Percentiles rank a stretch among this genome's conserved stretches.
phyloP scores from a whole-genome alignment of 2,888 invertebrate species.

The Drosophila affinis region DNA sequence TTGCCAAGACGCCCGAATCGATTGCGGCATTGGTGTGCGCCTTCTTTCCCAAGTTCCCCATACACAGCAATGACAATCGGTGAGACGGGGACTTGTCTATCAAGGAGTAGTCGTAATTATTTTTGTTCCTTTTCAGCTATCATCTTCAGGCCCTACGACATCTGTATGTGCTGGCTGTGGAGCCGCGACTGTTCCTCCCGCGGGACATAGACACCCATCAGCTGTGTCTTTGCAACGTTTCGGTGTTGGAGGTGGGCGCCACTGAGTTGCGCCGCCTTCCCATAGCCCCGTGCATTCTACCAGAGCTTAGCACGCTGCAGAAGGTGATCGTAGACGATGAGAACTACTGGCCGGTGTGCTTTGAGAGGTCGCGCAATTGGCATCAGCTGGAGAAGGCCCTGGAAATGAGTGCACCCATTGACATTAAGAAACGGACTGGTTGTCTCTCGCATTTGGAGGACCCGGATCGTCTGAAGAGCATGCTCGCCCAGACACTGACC shows the following conservation, averaged over 20 bases:
- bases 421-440: conserved; percentile 95
- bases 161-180: conserved; percentile 96
- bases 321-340: conserved; percentile 92
- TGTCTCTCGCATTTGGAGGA: conserved; percentile 94
- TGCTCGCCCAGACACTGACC: conserved; percentile 91
- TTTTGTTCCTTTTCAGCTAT: conserved; percentile 86
- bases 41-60: conserved; percentile 98
- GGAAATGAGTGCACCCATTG: conserved; percentile 88
- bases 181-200: conserved; percentile 94
- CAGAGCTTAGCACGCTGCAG: conserved; percentile 89
- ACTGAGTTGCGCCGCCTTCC: conserved; percentile 85
- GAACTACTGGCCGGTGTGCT: conserved; percentile 95
- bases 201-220: conserved; percentile 92
- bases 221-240: conserved; percentile 93
- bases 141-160: conserved; percentile 98
- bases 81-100: conserved; percentile 75
- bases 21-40: conserved; percentile 96
- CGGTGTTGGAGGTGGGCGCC: conserved; percentile 83
- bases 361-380: conserved; percentile 93
- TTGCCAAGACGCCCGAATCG: conserved; percentile 92
- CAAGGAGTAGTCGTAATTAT: background rate
- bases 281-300: conserved; percentile 93
- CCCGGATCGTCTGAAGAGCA: conserved; percentile 90
- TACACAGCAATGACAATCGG: conserved; percentile 98
- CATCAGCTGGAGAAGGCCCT: conserved; percentile 89